Evolutionary conservation across 30 jellyfish, hydroid and myxozoan species (phyloP), one percentile per base, ranked within the genome.

Genomic region (Aurelia sp.): DNA sequence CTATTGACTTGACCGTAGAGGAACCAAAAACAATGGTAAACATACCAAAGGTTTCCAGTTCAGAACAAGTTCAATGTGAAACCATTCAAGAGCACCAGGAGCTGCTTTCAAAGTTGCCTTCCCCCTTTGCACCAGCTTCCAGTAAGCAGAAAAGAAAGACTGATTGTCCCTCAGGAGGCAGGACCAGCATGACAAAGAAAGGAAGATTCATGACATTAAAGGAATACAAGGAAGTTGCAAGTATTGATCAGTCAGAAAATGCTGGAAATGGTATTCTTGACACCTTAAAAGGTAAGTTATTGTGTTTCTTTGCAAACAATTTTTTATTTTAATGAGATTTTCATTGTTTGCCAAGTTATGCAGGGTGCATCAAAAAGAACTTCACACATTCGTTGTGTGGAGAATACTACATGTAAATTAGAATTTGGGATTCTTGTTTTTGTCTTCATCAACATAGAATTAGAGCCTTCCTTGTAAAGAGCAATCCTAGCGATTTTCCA

Each of bases 101-200:
- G 11, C 51, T 40, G 51, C 51, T 8, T 40, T 40, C 51, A 40
- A 40, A 40, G 51, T 40, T 40, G 51, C 51, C 51, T 40, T 8
- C 51, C 11, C 51, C 51, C 51, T 40, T 40, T 40, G 11, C 51
- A 40, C 51, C 51, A 40, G 11, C 11, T 40, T 40, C 51, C 8
- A 40, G 51, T 40, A 40, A 40, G 11, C 51, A 40, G 70, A 65
- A 65, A 65, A 65, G 15, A 65, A 65, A 65, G 76, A 65, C 13
- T 65, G 76, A 65, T 65, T 65, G 76, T 12, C 76, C 76, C 76
- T 65, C 76, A 27, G 33, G 33, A 65, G 76, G 76, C 76, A 65
- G 44, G 35, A 65, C 19, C 44, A 65, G 44, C 76, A 65, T 65
- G 76, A 47, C 76, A 18, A 65, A 65, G 76, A 65, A 65, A 65